Evolutionary conservation across 2,888 invertebrate species (phyloP).

Genomic region (Caenorhabditis auriculariae): DNA sequence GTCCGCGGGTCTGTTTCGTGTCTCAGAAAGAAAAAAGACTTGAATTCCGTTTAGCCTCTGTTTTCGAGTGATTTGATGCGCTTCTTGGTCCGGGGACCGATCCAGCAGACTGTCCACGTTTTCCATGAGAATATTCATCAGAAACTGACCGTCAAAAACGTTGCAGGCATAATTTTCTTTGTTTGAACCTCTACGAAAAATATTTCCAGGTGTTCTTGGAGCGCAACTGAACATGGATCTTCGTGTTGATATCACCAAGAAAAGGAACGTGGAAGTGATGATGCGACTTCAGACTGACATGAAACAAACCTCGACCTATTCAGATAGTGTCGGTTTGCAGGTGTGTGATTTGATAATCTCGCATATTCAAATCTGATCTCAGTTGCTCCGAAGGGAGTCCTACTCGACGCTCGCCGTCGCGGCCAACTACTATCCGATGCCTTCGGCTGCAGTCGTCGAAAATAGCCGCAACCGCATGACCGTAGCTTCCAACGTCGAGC

Average conservation of each 20-base stretch:
- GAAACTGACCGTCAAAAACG: constrained; percentile 18
- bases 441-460: constrained; percentile 38
- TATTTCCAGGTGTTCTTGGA: constrained; percentile 12
- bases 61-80: constrained; percentile 7
- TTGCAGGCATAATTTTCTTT: constrained; percentile 9
- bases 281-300: constrained; percentile 14
- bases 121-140: constrained; percentile 18
- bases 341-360: constrained; percentile 9
- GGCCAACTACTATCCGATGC: constrained; percentile 52
- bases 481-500: constrained; percentile 24
- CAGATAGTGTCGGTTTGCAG: constrained; percentile 41
- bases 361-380: neutral
- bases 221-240: constrained; percentile 30
- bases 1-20: constrained; percentile 5
- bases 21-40: no score
- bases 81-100: constrained; percentile 19
- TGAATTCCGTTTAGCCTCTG: neutral
- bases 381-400: constrained; percentile 29
- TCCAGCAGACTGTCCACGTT: constrained; percentile 24
- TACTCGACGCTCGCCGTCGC: constrained; percentile 11
- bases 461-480: constrained; percentile 7
- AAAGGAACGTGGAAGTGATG: constrained; percentile 37
- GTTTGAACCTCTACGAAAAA: neutral
- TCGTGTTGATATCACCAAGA: constrained; percentile 28
- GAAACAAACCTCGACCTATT: constrained; percentile 3